A percentile compares a stretch with the other conserved stretches of the same genome.
These are phyloP conservation scores for Malachius bipustulatus DNA, from an alignment of 2,888 invertebrate species.

Conservation along the genomic window DNA sequence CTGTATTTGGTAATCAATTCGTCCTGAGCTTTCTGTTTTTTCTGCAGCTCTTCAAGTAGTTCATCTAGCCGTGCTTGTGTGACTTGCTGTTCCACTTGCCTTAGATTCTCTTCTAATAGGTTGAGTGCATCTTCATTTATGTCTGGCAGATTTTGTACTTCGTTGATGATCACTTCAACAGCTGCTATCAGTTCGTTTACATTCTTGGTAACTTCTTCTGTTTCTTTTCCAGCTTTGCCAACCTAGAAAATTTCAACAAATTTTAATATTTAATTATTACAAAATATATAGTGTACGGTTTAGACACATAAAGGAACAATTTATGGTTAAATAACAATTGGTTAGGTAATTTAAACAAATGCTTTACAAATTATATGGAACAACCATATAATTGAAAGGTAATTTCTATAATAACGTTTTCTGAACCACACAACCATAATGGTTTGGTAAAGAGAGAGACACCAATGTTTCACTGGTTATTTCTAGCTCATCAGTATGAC, in stretches of 20 bases:
- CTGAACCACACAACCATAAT: no score
- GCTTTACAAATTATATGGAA: no score
- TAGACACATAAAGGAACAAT: no score
- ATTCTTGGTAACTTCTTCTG: conserved; percentile 67
- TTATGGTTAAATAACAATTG: conserved; percentile 1
- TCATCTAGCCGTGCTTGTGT: conserved; percentile 61
- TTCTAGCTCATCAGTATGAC: no score
- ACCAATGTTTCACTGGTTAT: no score
- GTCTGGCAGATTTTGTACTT: conserved; percentile 61
- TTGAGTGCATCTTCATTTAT: conserved; percentile 58
- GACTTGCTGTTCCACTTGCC: conserved; percentile 58
- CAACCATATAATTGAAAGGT: no score
- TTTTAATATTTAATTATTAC: no score
- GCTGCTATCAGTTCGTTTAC: conserved; percentile 70
- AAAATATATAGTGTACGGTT: conserved; percentile 2
- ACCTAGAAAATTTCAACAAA: conserved; percentile 45
- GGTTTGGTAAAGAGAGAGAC: no score
- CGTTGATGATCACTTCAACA: conserved; percentile 64
- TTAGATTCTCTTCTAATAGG: conserved; percentile 47
- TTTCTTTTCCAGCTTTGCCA: conserved; percentile 76
- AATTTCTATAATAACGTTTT: no score
- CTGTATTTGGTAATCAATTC: conserved; percentile 71
- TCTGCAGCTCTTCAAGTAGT: conserved; percentile 59
- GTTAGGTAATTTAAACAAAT: conserved; percentile 4
- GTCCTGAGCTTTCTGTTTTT: conserved; percentile 41